Percentiles rank a stretch among this genome's conserved stretches.
These are phyloP conservation scores for Elephas maximus DNA, from an alignment of 2,113 vertebrate species.

Conservation along the genomic window DNA sequence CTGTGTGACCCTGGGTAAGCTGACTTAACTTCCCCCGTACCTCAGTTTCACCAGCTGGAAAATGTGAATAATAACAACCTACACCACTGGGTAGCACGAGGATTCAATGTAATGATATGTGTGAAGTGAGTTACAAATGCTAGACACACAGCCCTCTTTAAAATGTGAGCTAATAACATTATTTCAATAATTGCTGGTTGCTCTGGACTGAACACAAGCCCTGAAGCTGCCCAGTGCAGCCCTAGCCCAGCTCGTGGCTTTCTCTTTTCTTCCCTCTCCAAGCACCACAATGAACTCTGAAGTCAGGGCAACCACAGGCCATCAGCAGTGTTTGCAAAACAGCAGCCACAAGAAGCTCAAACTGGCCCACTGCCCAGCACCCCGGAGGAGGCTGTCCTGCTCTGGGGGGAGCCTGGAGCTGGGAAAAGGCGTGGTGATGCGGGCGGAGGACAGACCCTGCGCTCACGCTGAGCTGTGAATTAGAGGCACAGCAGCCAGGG, in stretches of 20 bases:
- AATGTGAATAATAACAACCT: neutral
- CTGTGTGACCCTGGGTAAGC: neutral
- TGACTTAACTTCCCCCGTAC: too few relatives aligned
- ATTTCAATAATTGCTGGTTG: neutral
- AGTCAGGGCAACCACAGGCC: neutral
- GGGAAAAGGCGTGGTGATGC: fast-evolving
- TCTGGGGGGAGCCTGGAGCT: neutral
- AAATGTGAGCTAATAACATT: neutral
- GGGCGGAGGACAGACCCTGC: neutral
- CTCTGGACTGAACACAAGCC: neutral
- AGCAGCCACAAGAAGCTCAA: neutral
- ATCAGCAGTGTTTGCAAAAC: neutral
- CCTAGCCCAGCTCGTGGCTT: fast-evolving
- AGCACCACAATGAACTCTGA: fast-evolving
- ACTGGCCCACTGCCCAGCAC: neutral
- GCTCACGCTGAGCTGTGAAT: neutral
- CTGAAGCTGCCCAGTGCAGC: neutral
- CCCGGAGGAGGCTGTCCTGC: neutral
- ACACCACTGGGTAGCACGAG: neutral
- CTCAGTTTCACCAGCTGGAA: neutral
- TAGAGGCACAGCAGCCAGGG: neutral
- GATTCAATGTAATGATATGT: fast-evolving
- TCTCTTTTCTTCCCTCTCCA: neutral
- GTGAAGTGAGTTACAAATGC: neutral
- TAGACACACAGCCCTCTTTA: neutral